These are phyloP conservation scores for Oncorhynchus masou DNA, from an alignment of 2,113 vertebrate genomes.

Conservation along the genomic window DNA sequence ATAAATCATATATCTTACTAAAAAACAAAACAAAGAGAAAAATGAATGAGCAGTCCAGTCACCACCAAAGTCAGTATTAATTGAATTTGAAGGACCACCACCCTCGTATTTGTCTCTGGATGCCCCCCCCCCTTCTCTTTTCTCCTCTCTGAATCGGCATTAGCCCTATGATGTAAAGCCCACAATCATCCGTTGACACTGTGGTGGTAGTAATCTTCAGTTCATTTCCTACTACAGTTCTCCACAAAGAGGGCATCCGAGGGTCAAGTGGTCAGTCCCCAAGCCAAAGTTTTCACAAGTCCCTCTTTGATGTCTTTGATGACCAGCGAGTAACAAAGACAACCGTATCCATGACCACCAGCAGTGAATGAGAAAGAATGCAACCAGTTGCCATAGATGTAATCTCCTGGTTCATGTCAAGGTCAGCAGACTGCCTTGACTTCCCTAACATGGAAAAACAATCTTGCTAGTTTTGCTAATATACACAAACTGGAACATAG, in stretches of 20 bases:
- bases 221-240: constrained; percentile 64
- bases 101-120: too few relatives aligned
- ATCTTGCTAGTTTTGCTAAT: too few relatives aligned
- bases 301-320: constrained; percentile 68
- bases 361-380: constrained; percentile 65
- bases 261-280: constrained; percentile 71
- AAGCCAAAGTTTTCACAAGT: constrained; percentile 49
- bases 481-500: background rate
- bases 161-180: constrained; percentile 45
- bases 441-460: background rate
- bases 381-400: constrained; percentile 32
- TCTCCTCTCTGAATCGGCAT: constrained; percentile 40
- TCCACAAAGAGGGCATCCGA: constrained; percentile 34
- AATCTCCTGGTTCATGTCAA: constrained; percentile 60
- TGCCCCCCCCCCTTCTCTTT: constrained; percentile 3
- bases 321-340: constrained; percentile 59
- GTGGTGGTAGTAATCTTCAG: constrained; percentile 57
- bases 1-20: too few relatives aligned
- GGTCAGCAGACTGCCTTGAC: constrained; percentile 62
- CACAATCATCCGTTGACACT: constrained; percentile 41
- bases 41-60: constrained; percentile 39
- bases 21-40: background rate
- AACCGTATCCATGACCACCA: constrained; percentile 68
- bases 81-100: constrained; percentile 46
- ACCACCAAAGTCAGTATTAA: constrained; percentile 59